These are phyloP conservation scores for Meganola albula DNA, from an alignment of 2,888 invertebrate genomes.

Conservation along the genomic window DNA sequence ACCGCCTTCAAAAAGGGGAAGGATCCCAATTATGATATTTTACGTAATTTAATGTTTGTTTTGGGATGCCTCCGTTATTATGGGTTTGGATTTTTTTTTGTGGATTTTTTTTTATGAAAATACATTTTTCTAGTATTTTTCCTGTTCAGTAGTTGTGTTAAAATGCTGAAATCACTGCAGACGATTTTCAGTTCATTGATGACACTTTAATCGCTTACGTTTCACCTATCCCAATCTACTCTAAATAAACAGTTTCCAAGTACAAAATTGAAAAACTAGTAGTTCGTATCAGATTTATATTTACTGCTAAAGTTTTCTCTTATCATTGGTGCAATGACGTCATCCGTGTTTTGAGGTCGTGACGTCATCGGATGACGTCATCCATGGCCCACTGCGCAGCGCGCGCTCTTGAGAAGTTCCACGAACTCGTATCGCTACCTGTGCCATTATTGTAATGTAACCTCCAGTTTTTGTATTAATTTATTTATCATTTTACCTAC, in stretches of 20 bases:
- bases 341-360: conserved; percentile 44
- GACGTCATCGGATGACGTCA: conserved; percentile 63
- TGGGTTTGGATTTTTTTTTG: background rate
- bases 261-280: background rate
- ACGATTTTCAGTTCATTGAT: too few relatives aligned
- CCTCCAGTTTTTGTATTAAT: conserved; percentile 18
- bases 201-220: too few relatives aligned
- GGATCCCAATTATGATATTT: too few relatives aligned
- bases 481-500: conserved; percentile 16
- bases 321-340: conserved; percentile 37
- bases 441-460: conserved; percentile 28
- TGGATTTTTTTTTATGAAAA: too few relatives aligned
- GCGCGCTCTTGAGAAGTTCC: conserved; percentile 40
- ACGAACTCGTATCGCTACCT: conserved; percentile 38
- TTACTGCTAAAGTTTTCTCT: conserved; percentile 19
- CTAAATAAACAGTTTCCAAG: too few relatives aligned
- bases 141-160: too few relatives aligned
- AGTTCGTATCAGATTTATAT: background rate
- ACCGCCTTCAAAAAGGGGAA: too few relatives aligned
- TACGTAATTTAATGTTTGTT: too few relatives aligned
- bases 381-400: conserved; percentile 30
- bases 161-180: too few relatives aligned
- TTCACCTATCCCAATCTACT: too few relatives aligned
- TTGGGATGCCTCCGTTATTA: background rate
- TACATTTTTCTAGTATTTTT: too few relatives aligned